Percentiles rank a stretch among this genome's conserved stretches.
These are phyloP conservation scores for Ectropis crepuscularia DNA, from an alignment of 2,888 invertebrate genomes.

Conservation along the genomic window DNA sequence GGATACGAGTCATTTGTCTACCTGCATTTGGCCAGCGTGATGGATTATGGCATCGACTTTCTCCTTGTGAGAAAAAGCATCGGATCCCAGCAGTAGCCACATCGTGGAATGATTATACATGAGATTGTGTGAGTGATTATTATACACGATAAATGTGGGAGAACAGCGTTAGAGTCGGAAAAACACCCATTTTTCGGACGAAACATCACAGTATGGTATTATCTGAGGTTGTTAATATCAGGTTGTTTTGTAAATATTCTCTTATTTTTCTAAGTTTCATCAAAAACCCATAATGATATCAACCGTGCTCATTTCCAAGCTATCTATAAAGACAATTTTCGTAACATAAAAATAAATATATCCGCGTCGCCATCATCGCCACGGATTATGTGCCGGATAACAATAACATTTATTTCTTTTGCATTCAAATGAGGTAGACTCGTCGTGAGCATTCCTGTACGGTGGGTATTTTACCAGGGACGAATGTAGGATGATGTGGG, in stretches of 20 bases:
- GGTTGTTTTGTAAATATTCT: neutral
- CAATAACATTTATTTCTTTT: constrained; percentile 50
- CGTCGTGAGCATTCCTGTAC: constrained; percentile 19
- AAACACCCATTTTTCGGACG: too few species aligned
- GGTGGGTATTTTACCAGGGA: constrained; percentile 9
- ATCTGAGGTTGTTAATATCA: too few species aligned
- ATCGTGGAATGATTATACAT: too few species aligned
- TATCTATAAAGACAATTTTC: constrained; percentile 28
- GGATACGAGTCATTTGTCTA: too few species aligned
- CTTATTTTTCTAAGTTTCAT: constrained; percentile 8
- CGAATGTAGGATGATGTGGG: constrained; percentile 2
- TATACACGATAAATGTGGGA: neutral
- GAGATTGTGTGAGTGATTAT: neutral
- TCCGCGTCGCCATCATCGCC: constrained; percentile 31
- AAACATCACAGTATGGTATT: too few species aligned
- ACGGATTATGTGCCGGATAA: constrained; percentile 44
- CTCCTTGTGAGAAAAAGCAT: too few species aligned
- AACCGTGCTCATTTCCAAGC: constrained; percentile 7
- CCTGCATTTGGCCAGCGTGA: too few species aligned
- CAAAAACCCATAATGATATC: constrained; percentile 17
- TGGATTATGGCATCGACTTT: too few species aligned
- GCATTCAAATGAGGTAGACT: constrained; percentile 47
- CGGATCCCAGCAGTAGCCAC: too few species aligned
- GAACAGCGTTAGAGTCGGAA: neutral
- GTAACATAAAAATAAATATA: constrained; percentile 39